A percentile compares a stretch with the other conserved stretches of the same genome.
These are phyloP conservation scores for Acropora yongei DNA, from an alignment of 64 coral and sea anemone species.

Conservation along the genomic window DNA sequence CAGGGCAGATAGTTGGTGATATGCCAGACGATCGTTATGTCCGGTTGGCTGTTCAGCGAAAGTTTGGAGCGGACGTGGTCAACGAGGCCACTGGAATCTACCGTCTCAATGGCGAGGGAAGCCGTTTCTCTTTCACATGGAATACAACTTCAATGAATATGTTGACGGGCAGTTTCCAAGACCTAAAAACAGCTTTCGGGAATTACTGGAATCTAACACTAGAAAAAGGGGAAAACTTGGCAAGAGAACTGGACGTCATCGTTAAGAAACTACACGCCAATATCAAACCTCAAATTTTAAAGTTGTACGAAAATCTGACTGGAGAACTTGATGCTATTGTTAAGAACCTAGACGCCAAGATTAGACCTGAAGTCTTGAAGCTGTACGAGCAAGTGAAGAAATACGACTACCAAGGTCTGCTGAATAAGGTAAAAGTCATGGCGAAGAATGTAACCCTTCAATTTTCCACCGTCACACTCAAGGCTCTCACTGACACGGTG, in stretches of 20 bases:
- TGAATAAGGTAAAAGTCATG: conserved; percentile 47
- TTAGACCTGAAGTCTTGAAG: conserved; percentile 75
- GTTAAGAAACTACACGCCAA: conserved; percentile 72
- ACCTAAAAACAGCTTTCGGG: conserved; percentile 62
- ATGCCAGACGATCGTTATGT: conserved; percentile 77
- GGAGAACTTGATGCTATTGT: conserved; percentile 60
- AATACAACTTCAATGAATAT: conserved; percentile 81
- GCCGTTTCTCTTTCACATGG: conserved; percentile 79
- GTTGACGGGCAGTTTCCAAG: conserved; percentile 38
- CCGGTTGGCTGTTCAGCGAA: conserved; percentile 83
- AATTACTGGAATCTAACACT: conserved; percentile 88
- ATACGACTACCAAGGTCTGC: conserved; percentile 64
- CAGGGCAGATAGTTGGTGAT: conserved; percentile 83
- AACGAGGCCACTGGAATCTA: conserved; percentile 85
- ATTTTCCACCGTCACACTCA: conserved; percentile 44
- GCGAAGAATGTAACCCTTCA: conserved; percentile 59
- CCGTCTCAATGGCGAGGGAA: conserved; percentile 67
- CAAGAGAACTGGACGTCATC: conserved; percentile 63
- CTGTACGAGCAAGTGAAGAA: conserved; percentile 58
- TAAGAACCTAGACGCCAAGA: conserved; percentile 67
- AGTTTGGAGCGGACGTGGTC: conserved; percentile 75
- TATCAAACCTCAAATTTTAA: conserved; percentile 51
- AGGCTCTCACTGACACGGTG: conserved; percentile 38
- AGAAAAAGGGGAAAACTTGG: conserved; percentile 52
- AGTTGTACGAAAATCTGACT: conserved; percentile 51